Base-by-base conservation (phyloP, 2,797 vertebrate genomes). In the Danio aesculapii region DNA sequence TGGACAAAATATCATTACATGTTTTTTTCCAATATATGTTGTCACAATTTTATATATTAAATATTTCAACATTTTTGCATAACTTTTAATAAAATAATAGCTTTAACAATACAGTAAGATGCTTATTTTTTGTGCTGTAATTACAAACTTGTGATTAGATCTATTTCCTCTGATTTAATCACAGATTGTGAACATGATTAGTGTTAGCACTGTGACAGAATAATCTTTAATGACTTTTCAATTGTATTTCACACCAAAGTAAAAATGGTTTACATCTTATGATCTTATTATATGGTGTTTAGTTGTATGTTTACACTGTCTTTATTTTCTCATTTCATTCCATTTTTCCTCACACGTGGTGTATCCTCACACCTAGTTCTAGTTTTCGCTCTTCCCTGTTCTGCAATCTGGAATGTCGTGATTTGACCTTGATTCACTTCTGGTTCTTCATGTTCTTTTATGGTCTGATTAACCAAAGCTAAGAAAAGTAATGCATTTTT, bases 401-500 rank as follows among this genome's bases (percentile, higher is more conserved):
- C 39, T 44, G 1, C 39, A 14, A 53, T 12, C 68, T 53, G 68
- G 68, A 53, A 41, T 7, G 49, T 2, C 52, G 11, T 14, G 41
- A 57, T 72, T 52, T 57, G 52, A 57, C 11, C n/a, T 58, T 19
- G 7, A 52, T 72, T 44, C 6, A 0, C 55, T 30, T 30, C 44
- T 59, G 8, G 43, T 59, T 59, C 43, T 73, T 21, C 19, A 13
- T 41, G 46, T 62, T 75, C 16, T 41, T 41, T 62, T 75, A n/a
- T 52, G 13, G 16, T 17, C 47, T 75, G 30, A 75, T 52, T 53
- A 14, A 63, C 30, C 21, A 43, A 52, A 41, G 53, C 41, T 61
- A 6, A 43, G 47, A 53, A 68, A 49, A 57, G 0, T 47, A 47
- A 14, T 77, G 30, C 19, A 5, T 13, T 4, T 49, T 17, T 3